Evolutionary conservation across 92 coral and sea anemone genomes (phyloP), one percentile per base, ranked within the genome.

Genomic region (Umimayanthus kanabou): DNA sequence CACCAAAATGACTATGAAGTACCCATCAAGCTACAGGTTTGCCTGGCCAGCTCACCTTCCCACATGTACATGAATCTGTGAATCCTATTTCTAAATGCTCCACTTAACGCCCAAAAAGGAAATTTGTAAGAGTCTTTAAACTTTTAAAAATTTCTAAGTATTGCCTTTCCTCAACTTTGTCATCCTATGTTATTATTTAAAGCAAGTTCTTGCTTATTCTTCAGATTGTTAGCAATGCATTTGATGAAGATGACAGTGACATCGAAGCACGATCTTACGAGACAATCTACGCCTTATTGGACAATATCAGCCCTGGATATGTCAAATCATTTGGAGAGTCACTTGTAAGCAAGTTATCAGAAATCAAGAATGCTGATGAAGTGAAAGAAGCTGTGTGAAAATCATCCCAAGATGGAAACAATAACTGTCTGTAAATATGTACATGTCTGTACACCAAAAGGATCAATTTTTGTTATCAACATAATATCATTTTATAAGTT

Each of bases 281-380:
- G 81, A 93, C 99, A 49, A 93, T 97, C 20, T 95, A 97, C 88
- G 93, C 98, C 23, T 76, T 95, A n/a, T 81, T 97, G 84, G 99
- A 97, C 82, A 77, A 91, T 0, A 66, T 91, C 0, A 97, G 99
- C 66, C 97, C 98, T 42, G 97, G 93, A 33, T 97, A 97, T 76
- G 28, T 84, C 2, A 92, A 94, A 73, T 91, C 91, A 90, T 97
- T 97, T 94, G 98, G 97, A 20, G 96, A 95, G 77, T 94, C 92
- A 58, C 95, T 97, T 22, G 91, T 94, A 33, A 90, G 85, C 78
- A 97, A 92, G 87, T 89, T 97, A 67, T 92, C 96, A 72, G 81
- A 90, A 64, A 70, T 97, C 28, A 26, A 83, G 55, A 30, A 83
- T 37, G 67, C 73, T 1, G 4, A 15, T 25, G 61, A 82, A 13